Conservation (phyloP, 2,888 invertebrate genomes). For the Sympetrum striolatum region DNA sequence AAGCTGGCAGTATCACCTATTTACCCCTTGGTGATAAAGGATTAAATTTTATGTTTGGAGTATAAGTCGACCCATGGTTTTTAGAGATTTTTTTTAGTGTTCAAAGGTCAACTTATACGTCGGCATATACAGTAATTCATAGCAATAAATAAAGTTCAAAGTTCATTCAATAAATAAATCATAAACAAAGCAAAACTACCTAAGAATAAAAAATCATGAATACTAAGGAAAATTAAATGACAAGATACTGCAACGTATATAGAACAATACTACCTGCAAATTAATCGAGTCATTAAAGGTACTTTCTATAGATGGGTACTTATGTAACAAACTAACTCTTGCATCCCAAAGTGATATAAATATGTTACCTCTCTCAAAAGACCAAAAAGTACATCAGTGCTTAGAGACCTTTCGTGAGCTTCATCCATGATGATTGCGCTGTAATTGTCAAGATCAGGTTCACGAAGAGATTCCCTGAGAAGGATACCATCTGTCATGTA, state of each 20-base stretch:
- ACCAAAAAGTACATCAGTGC: slow-evolving; percentile 98
- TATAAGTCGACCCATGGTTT: too few species aligned
- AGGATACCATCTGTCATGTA: slow-evolving; percentile 99
- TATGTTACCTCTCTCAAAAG: slow-evolving; percentile 83
- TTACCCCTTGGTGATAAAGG: too few species aligned
- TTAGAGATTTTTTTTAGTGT: too few species aligned
- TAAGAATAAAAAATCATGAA: slow-evolving; percentile 29
- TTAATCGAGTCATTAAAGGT: too few species aligned
- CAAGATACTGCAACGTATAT: not conserved
- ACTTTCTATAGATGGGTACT: too few species aligned
- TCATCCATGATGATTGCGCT: slow-evolving; percentile 99
- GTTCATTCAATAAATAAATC: too few species aligned
- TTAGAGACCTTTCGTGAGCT: slow-evolving; percentile 97
- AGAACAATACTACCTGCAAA: slow-evolving; percentile 52
- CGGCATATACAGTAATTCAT: too few species aligned
- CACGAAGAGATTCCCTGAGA: slow-evolving; percentile 92
- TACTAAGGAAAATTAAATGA: slow-evolving; percentile 34
- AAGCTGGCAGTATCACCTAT: too few species aligned
- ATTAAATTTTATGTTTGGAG: too few species aligned
- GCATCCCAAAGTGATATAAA: not conserved
- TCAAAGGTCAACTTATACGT: too few species aligned
- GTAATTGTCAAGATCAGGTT: slow-evolving; percentile 96
- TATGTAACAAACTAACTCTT: too few species aligned
- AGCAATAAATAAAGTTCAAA: too few species aligned
- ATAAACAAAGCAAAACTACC: slow-evolving; percentile 44